Evolutionary conservation across 2,888 invertebrate species (phyloP), one percentile per base, ranked within the genome.

Genomic region (Netelia fuscicornis): DNA sequence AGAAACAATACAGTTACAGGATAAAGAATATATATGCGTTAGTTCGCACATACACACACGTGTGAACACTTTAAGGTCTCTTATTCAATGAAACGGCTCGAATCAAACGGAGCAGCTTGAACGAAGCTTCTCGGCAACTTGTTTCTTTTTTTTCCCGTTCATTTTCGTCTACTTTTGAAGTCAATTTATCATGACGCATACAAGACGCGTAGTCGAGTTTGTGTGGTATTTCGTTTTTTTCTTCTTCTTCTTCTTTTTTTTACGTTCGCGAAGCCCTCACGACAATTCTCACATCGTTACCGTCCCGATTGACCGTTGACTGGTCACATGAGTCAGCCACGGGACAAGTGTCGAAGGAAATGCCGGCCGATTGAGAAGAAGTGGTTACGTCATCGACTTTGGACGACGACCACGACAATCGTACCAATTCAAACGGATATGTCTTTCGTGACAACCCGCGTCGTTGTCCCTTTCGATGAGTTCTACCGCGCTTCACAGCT

Each of bases 301-400:
- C 37, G 76, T 44, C 8, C 64, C 58, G 64, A 52, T n/a, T 60
- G 68, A 64, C 44, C 56, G 79, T 48, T 68, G 25, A 71, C 30
- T 67, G 58, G 72, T 67, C 74, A 74, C 58, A 44, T 74, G 80
- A 80, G 67, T 80, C 76, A 76, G 85, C 44, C 70, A 42, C 17
- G 56, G 64, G 76, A 76, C 76, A 42, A 83, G 83, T 80, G 82
- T 80, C 82, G 84, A 86, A 86, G 86, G 87, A 89, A 87, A 86
- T 79, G 81, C 72, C 62, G 83, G 37, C 60, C 86, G 87, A 89
- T 89, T 88, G 89, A 87, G 86, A 86, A 80, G 82, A 87, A 89
- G 88, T 88, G 87, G 88, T 90, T 90, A 89, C 90, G 90, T 90
- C 89, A 89, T 74, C 42, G 75, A 58, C 60, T 9, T 42, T 17